These are phyloP conservation scores for Aspiorhynchus laticeps DNA, from an alignment of 2,113 vertebrate genomes.

Conservation along the genomic window DNA sequence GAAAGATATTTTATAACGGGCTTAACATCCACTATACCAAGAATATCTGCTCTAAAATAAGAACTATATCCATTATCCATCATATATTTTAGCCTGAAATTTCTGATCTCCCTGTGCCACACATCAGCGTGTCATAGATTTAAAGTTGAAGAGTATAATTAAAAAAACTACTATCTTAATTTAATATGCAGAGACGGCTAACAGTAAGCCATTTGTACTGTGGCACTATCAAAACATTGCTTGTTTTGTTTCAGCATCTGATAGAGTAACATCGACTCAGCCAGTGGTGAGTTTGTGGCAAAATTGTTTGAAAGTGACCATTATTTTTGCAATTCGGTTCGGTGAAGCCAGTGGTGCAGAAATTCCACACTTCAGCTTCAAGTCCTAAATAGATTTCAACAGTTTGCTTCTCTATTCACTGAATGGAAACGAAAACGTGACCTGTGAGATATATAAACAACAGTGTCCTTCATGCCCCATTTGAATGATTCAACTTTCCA, in stretches of 20 bases:
- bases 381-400: conserved; percentile 8
- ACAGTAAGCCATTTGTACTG: not conserved
- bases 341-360: not conserved
- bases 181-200: not conserved
- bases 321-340: conserved; percentile 1
- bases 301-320: not conserved
- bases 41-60: not conserved
- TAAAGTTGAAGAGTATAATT: not conserved
- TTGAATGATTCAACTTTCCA: not conserved
- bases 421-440: not conserved
- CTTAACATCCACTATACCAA: conserved; percentile 11
- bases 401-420: not conserved
- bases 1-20: conserved; percentile 35
- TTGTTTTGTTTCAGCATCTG: not conserved
- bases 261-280: not conserved
- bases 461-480: not conserved
- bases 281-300: not conserved
- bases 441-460: not conserved
- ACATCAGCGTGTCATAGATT: not conserved
- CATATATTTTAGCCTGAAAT: not conserved
- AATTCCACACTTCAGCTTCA: conserved; percentile 1
- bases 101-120: not conserved
- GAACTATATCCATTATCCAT: not conserved
- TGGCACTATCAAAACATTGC: not conserved
- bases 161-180: not conserved